Evolutionary conservation across 1,140 invertebrate genomes (phyloP), one percentile per base, ranked within the genome.

Genomic region (Scaptomyza pallida): DNA sequence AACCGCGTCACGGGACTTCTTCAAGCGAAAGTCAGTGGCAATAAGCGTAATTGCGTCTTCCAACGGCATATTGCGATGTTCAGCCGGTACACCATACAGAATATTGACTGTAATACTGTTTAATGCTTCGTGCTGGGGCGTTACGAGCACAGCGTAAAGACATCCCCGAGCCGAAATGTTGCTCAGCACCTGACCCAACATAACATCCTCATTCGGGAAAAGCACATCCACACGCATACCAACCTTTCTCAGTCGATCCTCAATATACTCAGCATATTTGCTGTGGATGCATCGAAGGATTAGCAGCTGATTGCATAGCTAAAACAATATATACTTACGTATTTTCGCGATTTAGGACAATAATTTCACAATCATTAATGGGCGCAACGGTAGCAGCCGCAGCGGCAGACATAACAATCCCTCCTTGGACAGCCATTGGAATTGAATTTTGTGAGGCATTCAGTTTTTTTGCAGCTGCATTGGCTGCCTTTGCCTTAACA

Each of bases 31-130:
- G 91, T 97, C 97, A 15, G 95, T 93, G 16, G 93, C 93, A 30
- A 98, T 93, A 40, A 98, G 92, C 62, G 93, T 93, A 57, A 98
- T 93, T 1, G 97, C 97, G 92, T 98, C 97, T 54, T 98, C 96
- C n/a, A 98, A 81, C 0, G 97, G 97, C 96, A 98, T 98, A 92
- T 99, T 98, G 71, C 97, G 94, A 89, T 98, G 97, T 90, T 98
- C 97, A 96, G 92, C 72, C 71, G 97, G 96, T 78, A 96, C 92
- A 13, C 97, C 97, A 92, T 98, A 96, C 15, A 99, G 92, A 69
- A 99, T 97, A 79, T 98, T 97, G 1, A 99, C 92, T 13, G 97
- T 99, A 23, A 99, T 92, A 60, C 97, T 98, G 75, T 94, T 94
- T 75, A 97, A 94, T 76, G 95, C 94, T 89, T 97, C 95, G 90